Conservation (phyloP, 2,888 invertebrate species). For the Notodonta dromedarius region DNA sequence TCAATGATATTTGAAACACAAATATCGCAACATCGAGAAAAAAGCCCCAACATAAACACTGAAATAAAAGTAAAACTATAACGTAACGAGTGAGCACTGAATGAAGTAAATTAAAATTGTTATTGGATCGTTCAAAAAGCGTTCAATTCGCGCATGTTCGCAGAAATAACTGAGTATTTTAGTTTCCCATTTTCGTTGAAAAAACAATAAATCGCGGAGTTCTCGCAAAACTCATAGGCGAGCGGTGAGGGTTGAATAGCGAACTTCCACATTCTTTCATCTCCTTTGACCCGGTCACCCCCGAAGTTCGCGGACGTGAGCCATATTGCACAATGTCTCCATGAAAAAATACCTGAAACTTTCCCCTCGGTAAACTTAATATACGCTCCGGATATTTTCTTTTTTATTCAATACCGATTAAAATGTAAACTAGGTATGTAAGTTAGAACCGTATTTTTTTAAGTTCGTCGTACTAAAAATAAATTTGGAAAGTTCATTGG, state of each 20-base stretch:
- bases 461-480: conserved; percentile 28
- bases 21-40: no score
- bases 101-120: not conserved
- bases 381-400: conserved; percentile 47
- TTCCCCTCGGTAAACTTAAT: conserved; percentile 54
- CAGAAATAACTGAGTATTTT: conserved; percentile 1
- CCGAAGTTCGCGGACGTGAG: conserved; percentile 58
- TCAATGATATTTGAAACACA: no score
- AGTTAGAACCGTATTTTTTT: conserved; percentile 23
- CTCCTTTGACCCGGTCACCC: conserved; percentile 70
- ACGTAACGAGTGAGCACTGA: not conserved
- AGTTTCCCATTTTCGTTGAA: conserved; percentile 12
- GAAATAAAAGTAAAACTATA: no score
- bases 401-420: conserved; percentile 45
- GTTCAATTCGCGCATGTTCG: not conserved
- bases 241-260: conserved; percentile 54
- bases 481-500: conserved; percentile 27
- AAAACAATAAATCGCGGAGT: conserved; percentile 32
- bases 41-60: no score
- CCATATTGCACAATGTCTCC: conserved; percentile 66
- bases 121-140: not conserved
- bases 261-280: conserved; percentile 59
- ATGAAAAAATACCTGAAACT: conserved; percentile 64
- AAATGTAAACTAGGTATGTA: conserved; percentile 33
- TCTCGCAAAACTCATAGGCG: conserved; percentile 47